A percentile compares a stretch with the other conserved stretches of the same genome.
Evolutionary conservation across 2,888 invertebrate species (phyloP).

Genomic region (Tridacna gigas): DNA sequence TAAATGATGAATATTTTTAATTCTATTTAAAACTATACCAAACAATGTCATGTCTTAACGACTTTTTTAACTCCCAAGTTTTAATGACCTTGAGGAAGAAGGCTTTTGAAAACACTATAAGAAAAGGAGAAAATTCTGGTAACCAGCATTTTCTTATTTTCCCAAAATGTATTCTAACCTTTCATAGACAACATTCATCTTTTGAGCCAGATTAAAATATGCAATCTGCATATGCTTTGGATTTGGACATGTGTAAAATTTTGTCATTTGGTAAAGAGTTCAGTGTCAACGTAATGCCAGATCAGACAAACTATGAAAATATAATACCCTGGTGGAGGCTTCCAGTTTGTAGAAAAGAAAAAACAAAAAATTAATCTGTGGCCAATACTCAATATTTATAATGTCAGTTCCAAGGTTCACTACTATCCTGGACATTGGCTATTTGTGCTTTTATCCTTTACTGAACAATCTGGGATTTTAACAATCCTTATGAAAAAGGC

Average conservation of each 20-base stretch:
- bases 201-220: background rate
- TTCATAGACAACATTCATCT: background rate
- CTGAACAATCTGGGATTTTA: too few species aligned
- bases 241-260: background rate
- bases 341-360: too few species aligned
- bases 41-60: too few species aligned
- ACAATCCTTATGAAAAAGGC: too few species aligned
- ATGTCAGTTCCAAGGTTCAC: too few species aligned
- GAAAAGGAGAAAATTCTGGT: background rate
- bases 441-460: too few species aligned
- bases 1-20: too few species aligned
- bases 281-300: slow-evolving; percentile 12
- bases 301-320: slow-evolving; percentile 10
- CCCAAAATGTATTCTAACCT: background rate
- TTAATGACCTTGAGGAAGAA: background rate
- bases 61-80: background rate
- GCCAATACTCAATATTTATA: too few species aligned
- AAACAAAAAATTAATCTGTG: too few species aligned
- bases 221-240: background rate
- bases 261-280: background rate
- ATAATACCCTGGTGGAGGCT: slow-evolving; percentile 10
- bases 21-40: too few species aligned
- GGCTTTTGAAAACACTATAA: background rate
- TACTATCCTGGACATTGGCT: too few species aligned
- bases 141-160: background rate